These are phyloP conservation scores for Tricholaema leucomelas DNA, from an alignment of 2,113 vertebrate species.

Conservation along the genomic window DNA sequence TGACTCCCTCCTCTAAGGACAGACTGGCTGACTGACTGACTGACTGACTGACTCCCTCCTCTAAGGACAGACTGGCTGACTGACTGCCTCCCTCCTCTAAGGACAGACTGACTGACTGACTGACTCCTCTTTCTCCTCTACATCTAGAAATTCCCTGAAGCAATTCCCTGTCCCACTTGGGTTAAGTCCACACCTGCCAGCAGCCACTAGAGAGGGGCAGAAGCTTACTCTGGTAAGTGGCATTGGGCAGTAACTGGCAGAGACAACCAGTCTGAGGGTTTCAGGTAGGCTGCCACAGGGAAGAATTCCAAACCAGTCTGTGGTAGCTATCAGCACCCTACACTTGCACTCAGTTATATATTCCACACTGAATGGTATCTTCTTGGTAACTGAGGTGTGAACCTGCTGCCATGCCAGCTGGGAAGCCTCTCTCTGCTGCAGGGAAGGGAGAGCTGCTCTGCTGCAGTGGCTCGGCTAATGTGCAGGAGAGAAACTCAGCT, in stretches of 20 bases:
- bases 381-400: background rate
- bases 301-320: background rate
- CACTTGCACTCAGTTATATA: background rate
- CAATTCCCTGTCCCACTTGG: background rate
- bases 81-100: too few species aligned
- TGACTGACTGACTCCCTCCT: too few species aligned
- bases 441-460: background rate
- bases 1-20: too few species aligned
- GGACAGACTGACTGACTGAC: too few species aligned
- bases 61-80: too few species aligned
- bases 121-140: too few species aligned
- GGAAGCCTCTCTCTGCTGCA: background rate
- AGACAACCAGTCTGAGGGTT: background rate
- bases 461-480: background rate
- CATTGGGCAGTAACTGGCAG: background rate
- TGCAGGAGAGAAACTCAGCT: background rate
- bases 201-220: background rate
- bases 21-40: too few species aligned
- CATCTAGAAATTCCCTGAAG: background rate
- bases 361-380: background rate
- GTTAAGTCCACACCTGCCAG: background rate
- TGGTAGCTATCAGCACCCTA: background rate
- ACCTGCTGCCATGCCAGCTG: background rate
- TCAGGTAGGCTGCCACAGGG: background rate
- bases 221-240: background rate